A percentile compares a stretch with the other conserved stretches of the same genome.
Evolutionary conservation across 2,797 vertebrate genomes (phyloP).

Genomic region (Coilia nasus): DNA sequence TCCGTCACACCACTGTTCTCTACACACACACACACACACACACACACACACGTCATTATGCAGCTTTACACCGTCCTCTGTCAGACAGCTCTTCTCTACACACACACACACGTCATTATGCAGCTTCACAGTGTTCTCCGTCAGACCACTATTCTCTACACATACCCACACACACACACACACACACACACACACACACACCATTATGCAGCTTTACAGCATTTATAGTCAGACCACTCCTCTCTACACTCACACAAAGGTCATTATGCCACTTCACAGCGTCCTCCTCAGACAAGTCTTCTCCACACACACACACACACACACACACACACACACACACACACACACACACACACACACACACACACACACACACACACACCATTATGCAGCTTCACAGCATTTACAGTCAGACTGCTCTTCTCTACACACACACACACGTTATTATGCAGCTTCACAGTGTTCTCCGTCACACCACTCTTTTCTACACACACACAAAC

Average conservation of each 20-base stretch:
- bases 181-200: background rate
- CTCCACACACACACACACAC: background rate
- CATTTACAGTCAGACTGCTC: no score
- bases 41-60: background rate
- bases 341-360: no score
- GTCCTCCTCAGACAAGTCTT: background rate
- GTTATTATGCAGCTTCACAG: constrained; percentile 94
- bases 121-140: constrained; percentile 88
- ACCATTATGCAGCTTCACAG: no score
- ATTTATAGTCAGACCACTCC: background rate
- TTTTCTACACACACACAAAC: no score
- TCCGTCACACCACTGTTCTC: constrained; percentile 47
- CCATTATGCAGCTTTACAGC: background rate
- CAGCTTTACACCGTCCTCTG: background rate
- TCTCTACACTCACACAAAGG: background rate
- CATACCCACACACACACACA: background rate
- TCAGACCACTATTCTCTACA: constrained; percentile 88
- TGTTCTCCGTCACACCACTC: constrained; percentile 89
- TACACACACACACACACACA: background rate
- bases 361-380: no score
- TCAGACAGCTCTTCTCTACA: background rate
- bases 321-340: background rate
- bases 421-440: constrained; percentile 61
- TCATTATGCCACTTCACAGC: no score
- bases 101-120: constrained; percentile 86